phyloP scores from a whole-genome alignment of 1,140 invertebrate genomes.

The Sminthurinus signatus region DNA sequence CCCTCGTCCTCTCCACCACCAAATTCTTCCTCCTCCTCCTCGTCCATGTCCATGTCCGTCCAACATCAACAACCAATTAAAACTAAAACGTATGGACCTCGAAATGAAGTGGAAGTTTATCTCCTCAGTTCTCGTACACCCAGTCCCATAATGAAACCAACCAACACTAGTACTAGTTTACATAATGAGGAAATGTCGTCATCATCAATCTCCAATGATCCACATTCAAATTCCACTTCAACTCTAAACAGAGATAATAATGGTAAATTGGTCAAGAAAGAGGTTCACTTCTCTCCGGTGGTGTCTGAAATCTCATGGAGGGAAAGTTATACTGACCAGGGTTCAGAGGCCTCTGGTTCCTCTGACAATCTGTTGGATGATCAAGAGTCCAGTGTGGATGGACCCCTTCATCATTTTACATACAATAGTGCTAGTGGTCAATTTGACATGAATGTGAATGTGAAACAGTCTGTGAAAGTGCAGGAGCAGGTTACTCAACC shows the following conservation, averaged over 20 bases:
- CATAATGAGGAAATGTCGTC: too few species aligned
- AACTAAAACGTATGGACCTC: slow-evolving; percentile 34
- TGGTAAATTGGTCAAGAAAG: slow-evolving; percentile 21
- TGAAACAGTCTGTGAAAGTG: slow-evolving; percentile 14
- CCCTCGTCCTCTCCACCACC: too few species aligned
- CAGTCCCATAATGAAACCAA: slow-evolving; percentile 27
- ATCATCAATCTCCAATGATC: not conserved
- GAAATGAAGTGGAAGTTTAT: slow-evolving; percentile 38
- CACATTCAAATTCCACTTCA: not conserved
- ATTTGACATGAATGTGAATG: not conserved
- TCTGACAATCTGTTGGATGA: slow-evolving; percentile 20
- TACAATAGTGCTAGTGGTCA: not conserved
- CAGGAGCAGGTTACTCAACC: slow-evolving; percentile 3
- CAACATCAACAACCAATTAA: not conserved
- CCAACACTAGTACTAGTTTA: slow-evolving; percentile 7
- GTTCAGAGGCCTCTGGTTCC: slow-evolving; percentile 24
- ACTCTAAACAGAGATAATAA: not conserved
- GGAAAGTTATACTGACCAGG: slow-evolving; percentile 38
- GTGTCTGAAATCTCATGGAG: slow-evolving; percentile 39
- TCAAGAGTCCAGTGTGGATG: not conserved
- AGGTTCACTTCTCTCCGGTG: slow-evolving; percentile 35
- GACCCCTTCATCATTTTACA: not conserved
- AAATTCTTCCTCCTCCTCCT: not conserved
- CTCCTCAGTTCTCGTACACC: slow-evolving; percentile 32
- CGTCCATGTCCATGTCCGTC: too few species aligned